Evolutionary conservation across 1,140 invertebrate genomes (phyloP).

Genomic region (Coboldia fuscipes): DNA sequence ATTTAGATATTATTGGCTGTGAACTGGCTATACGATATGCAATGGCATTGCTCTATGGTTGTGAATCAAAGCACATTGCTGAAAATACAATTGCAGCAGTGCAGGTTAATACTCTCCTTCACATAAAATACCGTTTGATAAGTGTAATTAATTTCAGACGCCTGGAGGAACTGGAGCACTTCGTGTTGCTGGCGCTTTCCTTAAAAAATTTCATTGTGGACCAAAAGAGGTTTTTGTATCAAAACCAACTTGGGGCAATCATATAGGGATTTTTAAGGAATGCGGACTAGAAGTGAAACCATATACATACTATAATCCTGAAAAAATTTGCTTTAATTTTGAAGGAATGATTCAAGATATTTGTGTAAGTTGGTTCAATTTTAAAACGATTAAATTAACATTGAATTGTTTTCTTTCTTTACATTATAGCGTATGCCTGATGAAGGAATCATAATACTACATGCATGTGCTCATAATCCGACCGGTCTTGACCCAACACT

Average conservation of each 20-base stretch:
- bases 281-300: conserved; percentile 57
- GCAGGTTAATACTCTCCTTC: conserved; percentile 29
- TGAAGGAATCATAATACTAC: conserved; percentile 70
- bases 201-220: conserved; percentile 42
- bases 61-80: too few relatives aligned
- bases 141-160: conserved; percentile 69
- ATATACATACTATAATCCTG: conserved; percentile 79
- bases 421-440: conserved; percentile 52
- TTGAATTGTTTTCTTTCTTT: too few relatives aligned
- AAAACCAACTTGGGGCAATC: conserved; percentile 87
- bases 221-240: conserved; percentile 68
- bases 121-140: too few relatives aligned
- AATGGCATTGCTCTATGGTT: too few relatives aligned
- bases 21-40: too few relatives aligned
- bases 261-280: conserved; percentile 63
- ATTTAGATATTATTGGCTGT: too few relatives aligned
- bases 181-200: conserved; percentile 67
- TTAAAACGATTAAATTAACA: too few relatives aligned
- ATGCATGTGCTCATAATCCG: conserved; percentile 93
- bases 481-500: conserved; percentile 72
- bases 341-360: conserved; percentile 66
- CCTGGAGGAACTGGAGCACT: conserved; percentile 81
- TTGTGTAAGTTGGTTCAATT: too few relatives aligned
- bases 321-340: conserved; percentile 51
- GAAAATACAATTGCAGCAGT: conserved; percentile 26